Evolutionary conservation across 2,888 invertebrate genomes (phyloP).

Genomic region (Drosophila nigricruria): DNA sequence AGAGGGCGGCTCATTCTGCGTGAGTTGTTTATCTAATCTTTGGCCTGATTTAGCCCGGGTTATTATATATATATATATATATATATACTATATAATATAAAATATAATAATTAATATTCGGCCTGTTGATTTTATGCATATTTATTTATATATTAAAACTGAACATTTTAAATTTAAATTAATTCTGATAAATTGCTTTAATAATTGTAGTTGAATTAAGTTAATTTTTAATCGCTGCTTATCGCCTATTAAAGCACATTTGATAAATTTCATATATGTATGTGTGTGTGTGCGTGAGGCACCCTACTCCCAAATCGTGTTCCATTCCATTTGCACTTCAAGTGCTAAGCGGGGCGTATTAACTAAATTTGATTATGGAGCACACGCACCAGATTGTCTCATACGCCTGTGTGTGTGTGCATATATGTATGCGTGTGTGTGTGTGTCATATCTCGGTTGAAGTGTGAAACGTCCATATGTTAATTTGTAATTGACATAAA

Average conservation of each 20-base stretch:
- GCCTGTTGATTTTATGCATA: conserved; percentile 7
- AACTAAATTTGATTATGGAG: conserved; percentile 59
- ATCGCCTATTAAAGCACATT: neutral
- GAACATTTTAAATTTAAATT: neutral
- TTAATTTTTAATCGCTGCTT: neutral
- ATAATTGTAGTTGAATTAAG: neutral
- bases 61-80: neutral
- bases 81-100: conserved; percentile 2
- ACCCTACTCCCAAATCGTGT: conserved; percentile 36
- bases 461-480: conserved; percentile 60
- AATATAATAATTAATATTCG: too few species aligned
- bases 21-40: conserved; percentile 50
- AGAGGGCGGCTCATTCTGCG: conserved; percentile 50
- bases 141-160: conserved; percentile 6
- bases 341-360: conserved; percentile 47
- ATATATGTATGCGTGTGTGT: neutral
- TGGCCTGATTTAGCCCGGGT: conserved; percentile 17
- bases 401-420: conserved; percentile 2
- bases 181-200: neutral
- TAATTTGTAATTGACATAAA: conserved; percentile 74
- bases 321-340: conserved; percentile 14
- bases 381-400: conserved; percentile 33
- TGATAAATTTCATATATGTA: neutral
- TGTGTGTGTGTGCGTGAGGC: conserved; percentile 6
- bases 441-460: conserved; percentile 15